Conservation (phyloP, 2,888 invertebrate genomes). For the Protodeltote pygarga region DNA sequence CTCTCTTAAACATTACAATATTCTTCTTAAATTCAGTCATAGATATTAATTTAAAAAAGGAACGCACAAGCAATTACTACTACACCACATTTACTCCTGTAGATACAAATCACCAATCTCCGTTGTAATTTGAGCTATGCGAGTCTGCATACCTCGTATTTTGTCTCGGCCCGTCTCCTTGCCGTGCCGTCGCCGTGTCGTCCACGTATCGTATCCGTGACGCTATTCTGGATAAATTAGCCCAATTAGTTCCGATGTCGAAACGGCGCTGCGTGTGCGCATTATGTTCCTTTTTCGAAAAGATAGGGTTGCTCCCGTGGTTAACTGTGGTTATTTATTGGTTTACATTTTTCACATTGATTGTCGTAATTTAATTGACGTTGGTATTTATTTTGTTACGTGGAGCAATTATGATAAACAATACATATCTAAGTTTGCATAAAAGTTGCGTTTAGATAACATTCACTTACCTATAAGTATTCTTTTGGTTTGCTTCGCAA, state of each 20-base stretch:
- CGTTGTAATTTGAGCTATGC: constrained; percentile 65
- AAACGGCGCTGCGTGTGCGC: constrained; percentile 44
- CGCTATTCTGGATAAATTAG: constrained; percentile 65
- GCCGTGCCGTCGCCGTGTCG: constrained; percentile 18
- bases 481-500: no score
- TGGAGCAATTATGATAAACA: background rate
- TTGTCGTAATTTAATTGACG: constrained; percentile 32
- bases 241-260: constrained; percentile 69
- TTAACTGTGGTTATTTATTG: constrained; percentile 44
- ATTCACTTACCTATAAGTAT: no score
- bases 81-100: constrained; percentile 23
- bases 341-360: constrained; percentile 31
- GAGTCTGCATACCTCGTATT: constrained; percentile 43
- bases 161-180: constrained; percentile 17
- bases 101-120: constrained; percentile 67
- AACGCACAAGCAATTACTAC: constrained; percentile 38
- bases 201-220: constrained; percentile 27
- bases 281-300: constrained; percentile 44
- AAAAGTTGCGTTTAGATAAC: no score
- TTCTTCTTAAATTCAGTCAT: background rate
- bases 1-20: background rate
- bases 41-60: background rate
- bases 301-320: constrained; percentile 47
- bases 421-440: no score
- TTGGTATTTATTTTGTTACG: constrained; percentile 12